Evolutionary conservation across 2,888 invertebrate genomes (phyloP), one percentile per base, ranked within the genome.

Genomic region (Zeuzera pyrina): DNA sequence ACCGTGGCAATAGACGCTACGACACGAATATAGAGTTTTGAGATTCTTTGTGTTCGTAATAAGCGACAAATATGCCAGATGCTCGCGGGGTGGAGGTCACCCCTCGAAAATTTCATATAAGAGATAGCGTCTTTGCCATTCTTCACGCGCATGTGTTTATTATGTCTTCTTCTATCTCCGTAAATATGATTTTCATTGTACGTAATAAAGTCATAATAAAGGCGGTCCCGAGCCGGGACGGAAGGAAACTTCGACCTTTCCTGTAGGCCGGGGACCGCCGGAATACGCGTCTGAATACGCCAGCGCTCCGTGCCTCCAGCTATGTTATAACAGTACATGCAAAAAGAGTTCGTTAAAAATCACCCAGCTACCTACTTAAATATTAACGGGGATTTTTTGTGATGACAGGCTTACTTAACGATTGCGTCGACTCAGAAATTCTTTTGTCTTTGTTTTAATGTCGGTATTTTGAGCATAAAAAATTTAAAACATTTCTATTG

Each of bases 141-240:
- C 57, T 64, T 64, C 56, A 63, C 53, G 55, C 61, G 60, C 64
- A 60, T 61, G 64, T 73, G 67, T 73, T 71, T 74, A 68, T 74
- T 70, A 69, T 62, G 67, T 57, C 59, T 60, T 63, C 63, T 63
- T 61, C 57, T 63, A 57, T 45, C 38, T 38, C 28, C 51, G 67
- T 25, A 69, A 72, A 72, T 74, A 76, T 72, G 71, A 72, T 72
- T 72, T 68, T 67, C 67, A 73, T 70, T 74, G 68, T 71, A 46
- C 47, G 63, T 70, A 73, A 72, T 76, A 72, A 73, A 73, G 72
- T 65, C 59, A 52, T 66, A 70, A 73, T 66, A 68, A 66, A 46
- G 52, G 53, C 52, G 52, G 50, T 45, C 51, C 49, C 43, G 47
- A 47, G 42, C 44, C 47, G 65, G 65, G 65, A 63, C 68, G 72